phyloP scores from a whole-genome alignment of 1,140 invertebrate genomes.

The Atta texana region DNA sequence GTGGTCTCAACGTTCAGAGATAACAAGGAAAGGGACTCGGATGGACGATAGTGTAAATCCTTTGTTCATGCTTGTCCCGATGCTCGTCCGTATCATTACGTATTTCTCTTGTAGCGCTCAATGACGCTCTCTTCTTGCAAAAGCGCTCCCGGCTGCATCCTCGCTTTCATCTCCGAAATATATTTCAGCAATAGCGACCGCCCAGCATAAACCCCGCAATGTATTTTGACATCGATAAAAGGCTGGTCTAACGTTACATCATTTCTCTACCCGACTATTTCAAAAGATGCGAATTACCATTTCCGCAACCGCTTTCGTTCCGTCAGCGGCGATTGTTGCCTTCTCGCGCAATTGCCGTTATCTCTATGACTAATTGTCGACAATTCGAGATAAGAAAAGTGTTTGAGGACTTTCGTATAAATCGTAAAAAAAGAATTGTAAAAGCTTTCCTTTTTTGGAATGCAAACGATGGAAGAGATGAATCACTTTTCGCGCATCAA shows the following conservation, averaged over 20 bases:
- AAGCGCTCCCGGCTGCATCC: neutral
- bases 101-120: constrained; percentile 27
- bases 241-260: constrained; percentile 39
- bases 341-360: constrained; percentile 25
- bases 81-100: constrained; percentile 41
- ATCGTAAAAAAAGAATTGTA: neutral
- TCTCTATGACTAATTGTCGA: constrained; percentile 38
- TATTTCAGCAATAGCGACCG: constrained; percentile 1
- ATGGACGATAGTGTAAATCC: constrained; percentile 28
- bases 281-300: constrained; percentile 46
- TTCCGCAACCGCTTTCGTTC: constrained; percentile 28
- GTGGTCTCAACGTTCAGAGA: constrained; percentile 2
- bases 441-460: neutral
- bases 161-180: constrained; percentile 27
- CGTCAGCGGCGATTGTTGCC: constrained; percentile 31
- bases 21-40: constrained; percentile 13
- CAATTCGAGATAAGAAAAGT: constrained; percentile 31
- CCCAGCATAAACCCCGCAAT: neutral
- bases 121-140: constrained; percentile 25
- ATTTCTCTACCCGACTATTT: constrained; percentile 36
- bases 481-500: neutral
- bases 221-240: constrained; percentile 42
- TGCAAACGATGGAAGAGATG: neutral
- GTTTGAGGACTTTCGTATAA: neutral
- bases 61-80: constrained; percentile 45